Base-by-base conservation (phyloP, 2,888 invertebrate genomes). In the Molanna angustata region DNA sequence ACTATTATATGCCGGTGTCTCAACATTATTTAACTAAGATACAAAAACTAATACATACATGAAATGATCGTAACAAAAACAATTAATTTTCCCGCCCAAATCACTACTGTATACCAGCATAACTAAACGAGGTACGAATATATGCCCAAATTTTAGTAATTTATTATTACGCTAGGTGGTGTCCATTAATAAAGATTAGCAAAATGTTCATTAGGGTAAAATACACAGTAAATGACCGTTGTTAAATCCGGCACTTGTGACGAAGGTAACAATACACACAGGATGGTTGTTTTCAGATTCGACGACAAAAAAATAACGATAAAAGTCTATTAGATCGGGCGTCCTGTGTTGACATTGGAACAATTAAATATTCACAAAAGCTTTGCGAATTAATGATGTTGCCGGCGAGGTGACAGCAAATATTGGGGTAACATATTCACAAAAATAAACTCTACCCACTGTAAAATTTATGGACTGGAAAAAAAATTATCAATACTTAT, bases 171-270 rank as follows among this genome's bases (percentile, higher is more conserved):
- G n/a, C n/a, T n/a, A n/a, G n/a, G n/a, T n/a, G n/a, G 42, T 21
- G 41, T 50, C 42, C 45, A 54, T 54, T 54, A 50, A 54, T 54
- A 50, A 54, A 49, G 50, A 49, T 54, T 50, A 50, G 35, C 47
- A 17, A 35, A n/a, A 37, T n/a, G 32, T 19, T 32, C 33, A 37
- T 49, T 37, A 27, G 33, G 33, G 18, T 47, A 40, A 54, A 49
- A 46, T 46, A 37, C 39, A 39, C 43, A 52, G 35, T 20, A 17
- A 46, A 54, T 46, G 41, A 41, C 47, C 54, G 50, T 46, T 46
- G 46, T 50, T 45, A 54, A 47, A 32, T n/a, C n/a, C 54, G 35
- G 11, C 37, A 27, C 31, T n/a, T n/a, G n/a, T 48, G 47, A 35
- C 42, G 52, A 47, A 48, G 47, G 47, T 39, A 9, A n/a, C 17